Percentiles rank a stretch among this genome's conserved stretches.
Conservation (phyloP, 1,140 invertebrate species). For the Heterodera carotae region DNA sequence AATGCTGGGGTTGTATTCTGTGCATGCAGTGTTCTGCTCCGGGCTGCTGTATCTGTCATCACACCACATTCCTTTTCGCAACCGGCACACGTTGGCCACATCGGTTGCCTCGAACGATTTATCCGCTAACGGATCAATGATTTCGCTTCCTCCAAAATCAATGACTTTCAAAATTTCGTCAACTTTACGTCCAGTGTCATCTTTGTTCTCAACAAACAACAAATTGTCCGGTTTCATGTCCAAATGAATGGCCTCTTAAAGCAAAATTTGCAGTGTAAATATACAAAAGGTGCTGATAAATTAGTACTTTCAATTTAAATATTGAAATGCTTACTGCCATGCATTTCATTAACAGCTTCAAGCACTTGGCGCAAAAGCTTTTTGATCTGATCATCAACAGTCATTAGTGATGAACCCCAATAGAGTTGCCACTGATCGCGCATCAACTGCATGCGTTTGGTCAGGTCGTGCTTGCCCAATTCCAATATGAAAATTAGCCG, state of each 20-base stretch:
- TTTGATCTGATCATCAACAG: not conserved
- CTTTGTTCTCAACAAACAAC: not conserved
- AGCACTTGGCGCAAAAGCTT: not conserved
- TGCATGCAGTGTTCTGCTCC: not conserved
- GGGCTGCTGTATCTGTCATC: not conserved
- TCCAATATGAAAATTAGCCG: not conserved
- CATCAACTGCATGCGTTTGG: not conserved
- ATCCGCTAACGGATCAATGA: not conserved
- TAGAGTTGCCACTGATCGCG: not conserved
- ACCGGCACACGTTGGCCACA: not conserved
- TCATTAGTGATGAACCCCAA: not conserved
- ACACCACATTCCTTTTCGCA: not conserved
- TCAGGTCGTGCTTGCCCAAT: not conserved
- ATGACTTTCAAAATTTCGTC: not conserved
- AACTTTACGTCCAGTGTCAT: not conserved
- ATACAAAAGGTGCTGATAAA: not conserved
- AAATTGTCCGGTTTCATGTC: not conserved
- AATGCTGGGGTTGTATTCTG: not conserved
- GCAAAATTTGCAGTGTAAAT: no score
- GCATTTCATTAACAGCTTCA: not conserved
- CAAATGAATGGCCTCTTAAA: not conserved
- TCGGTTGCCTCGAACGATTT: not conserved
- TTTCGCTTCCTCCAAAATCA: not conserved
- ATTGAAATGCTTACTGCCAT: not conserved
- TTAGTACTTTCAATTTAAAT: not conserved